Evolutionary conservation across 2,888 invertebrate genomes (phyloP), one percentile per base, ranked within the genome.

Genomic region (Nymphalis urticae): DNA sequence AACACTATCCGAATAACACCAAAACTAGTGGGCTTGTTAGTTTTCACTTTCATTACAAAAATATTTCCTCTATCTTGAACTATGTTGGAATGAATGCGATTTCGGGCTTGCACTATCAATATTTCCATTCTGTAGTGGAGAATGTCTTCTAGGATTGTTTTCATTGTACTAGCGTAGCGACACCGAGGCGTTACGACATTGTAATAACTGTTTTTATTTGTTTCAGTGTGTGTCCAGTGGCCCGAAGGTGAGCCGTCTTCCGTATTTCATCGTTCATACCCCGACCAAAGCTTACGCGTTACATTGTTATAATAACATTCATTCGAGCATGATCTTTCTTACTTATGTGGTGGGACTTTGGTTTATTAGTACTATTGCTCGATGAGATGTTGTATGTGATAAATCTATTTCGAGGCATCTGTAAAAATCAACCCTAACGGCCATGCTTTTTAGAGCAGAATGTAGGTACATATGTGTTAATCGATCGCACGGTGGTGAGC

Each of bases 141-240:
- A 91, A 89, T 90, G 90, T 82, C 78, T 85, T 82, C 77, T 86
- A 86, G 85, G 85, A 82, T 80, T 86, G 83, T 85, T 78, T 83
- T 86, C 73, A 83, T 80, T 86, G 83, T 87, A 77, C 82, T 89
- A 88, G 86, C 72, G 70, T 74, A 74, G 73, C 64, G 48, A 68
- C 27, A 56, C 13, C 32, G 27, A 24, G 64, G 32, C 16, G 36
- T 24, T 32, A n/a, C 53, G 67, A 69, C 68, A 69, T 63, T 62
- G 48, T 70, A 60, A 70, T 68, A 51, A 27, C 48, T 65, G 73
- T 80, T 79, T 83, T 85, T 87, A 87, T 85, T 93, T 95, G 95
- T 96, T 94, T 87, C 96, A 95, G 97, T 97, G 91, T 97, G 97
- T 94, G 96, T 97, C 88, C 97, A 97, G 92, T 97, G 97, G 97